A percentile compares a stretch with the other conserved stretches of the same genome.
phyloP scores from a whole-genome alignment of 2,888 invertebrate species.

The Phrixothrix hirtus region DNA sequence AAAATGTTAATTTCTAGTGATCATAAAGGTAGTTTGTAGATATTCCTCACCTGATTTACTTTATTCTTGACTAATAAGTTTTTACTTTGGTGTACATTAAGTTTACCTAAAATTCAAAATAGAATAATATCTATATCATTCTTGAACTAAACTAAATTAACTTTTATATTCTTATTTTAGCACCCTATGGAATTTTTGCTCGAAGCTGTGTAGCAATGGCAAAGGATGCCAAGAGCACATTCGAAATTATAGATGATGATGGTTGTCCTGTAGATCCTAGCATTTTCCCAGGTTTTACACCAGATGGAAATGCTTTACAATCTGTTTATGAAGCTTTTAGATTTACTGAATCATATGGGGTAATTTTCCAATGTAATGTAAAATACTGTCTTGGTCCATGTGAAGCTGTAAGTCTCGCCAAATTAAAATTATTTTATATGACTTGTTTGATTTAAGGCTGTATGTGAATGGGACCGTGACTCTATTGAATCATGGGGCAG shows the following conservation, averaged over 20 bases:
- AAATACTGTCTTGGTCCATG: slow-evolving; percentile 95
- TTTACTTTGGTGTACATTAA: too few relatives aligned
- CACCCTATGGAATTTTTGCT: slow-evolving; percentile 94
- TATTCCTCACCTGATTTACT: too few relatives aligned
- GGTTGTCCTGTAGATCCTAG: slow-evolving; percentile 92
- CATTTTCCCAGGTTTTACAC: slow-evolving; percentile 90
- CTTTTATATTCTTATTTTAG: slow-evolving; percentile 59
- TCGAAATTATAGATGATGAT: slow-evolving; percentile 94
- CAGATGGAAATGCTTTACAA: slow-evolving; percentile 88
- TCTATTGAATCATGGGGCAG: slow-evolving; percentile 91
- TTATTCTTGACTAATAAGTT: too few relatives aligned
- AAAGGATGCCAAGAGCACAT: slow-evolving; percentile 93
- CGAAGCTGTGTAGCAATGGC: slow-evolving; percentile 97
- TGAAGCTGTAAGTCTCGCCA: slow-evolving; percentile 72
- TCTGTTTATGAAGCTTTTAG: slow-evolving; percentile 93
- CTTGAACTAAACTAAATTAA: not conserved
- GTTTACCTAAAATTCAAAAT: too few relatives aligned
- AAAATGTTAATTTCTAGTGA: too few relatives aligned
- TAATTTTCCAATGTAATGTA: slow-evolving; percentile 96
- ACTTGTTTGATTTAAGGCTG: too few relatives aligned
- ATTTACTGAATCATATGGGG: slow-evolving; percentile 94
- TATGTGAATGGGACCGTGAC: slow-evolving; percentile 90
- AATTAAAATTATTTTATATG: too few relatives aligned
- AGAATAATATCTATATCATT: too few relatives aligned
- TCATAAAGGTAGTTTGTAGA: too few relatives aligned